Percentiles rank a stretch among this genome's conserved stretches.
phyloP scores from a whole-genome alignment of 1,140 invertebrate genomes.

The Euborellia annulipes region DNA sequence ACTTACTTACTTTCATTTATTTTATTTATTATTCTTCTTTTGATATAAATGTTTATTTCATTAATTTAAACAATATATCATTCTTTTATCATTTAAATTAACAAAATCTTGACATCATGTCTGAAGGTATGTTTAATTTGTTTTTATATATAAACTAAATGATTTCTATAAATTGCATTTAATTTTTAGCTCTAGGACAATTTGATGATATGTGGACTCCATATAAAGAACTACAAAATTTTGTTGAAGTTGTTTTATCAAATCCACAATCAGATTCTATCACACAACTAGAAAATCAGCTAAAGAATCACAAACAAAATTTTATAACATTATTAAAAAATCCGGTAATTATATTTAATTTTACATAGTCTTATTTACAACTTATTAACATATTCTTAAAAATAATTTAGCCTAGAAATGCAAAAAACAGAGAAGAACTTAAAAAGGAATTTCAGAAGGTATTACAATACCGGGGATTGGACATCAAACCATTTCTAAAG shows the following conservation, averaged over 20 bases:
- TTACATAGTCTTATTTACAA: slow-evolving; percentile 8
- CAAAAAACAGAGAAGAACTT: slow-evolving; percentile 59
- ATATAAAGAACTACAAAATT: slow-evolving; percentile 60
- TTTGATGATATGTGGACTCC: slow-evolving; percentile 74
- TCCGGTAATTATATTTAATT: slow-evolving; percentile 45
- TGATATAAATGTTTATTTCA: too few species aligned
- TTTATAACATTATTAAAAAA: slow-evolving; percentile 77
- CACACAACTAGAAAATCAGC: slow-evolving; percentile 61
- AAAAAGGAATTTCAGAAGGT: slow-evolving; percentile 64
- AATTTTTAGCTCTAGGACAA: slow-evolving; percentile 15
- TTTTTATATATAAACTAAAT: too few species aligned
- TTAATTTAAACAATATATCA: too few species aligned
- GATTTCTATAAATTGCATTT: background rate
- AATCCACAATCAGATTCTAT: slow-evolving; percentile 42
- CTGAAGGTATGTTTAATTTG: too few species aligned
- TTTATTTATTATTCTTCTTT: too few species aligned
- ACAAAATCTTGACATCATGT: too few species aligned
- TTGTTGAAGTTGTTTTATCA: slow-evolving; percentile 54
- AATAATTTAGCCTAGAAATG: slow-evolving; percentile 73
- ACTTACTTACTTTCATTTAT: too few species aligned
- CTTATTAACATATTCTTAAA: slow-evolving; percentile 20
- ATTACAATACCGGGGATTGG: slow-evolving; percentile 57
- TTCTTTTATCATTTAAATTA: too few species aligned
- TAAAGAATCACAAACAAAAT: slow-evolving; percentile 70
- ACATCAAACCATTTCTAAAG: slow-evolving; percentile 60